Evolutionary conservation across 2,888 invertebrate species (phyloP).

Genomic region (Tenodera sinensis): DNA sequence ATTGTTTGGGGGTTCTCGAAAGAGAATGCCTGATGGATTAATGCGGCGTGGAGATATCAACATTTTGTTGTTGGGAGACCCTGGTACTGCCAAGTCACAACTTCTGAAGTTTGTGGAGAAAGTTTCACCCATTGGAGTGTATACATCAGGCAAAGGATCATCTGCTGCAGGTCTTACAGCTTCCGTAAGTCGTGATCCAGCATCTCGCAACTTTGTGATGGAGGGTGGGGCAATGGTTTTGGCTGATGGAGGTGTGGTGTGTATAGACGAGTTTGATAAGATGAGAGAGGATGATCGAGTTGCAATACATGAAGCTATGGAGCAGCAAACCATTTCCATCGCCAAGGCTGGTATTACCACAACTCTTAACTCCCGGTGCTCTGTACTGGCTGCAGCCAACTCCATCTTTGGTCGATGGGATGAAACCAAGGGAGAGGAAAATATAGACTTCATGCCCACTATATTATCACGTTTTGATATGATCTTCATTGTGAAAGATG

Average conservation of each 20-base stretch:
- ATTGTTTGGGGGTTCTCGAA: slow-evolving; percentile 88
- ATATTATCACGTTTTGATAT: slow-evolving; percentile 98
- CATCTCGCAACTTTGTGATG: slow-evolving; percentile 90
- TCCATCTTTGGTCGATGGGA: slow-evolving; percentile 99
- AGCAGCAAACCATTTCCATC: slow-evolving; percentile 99
- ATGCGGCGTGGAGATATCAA: slow-evolving; percentile 96
- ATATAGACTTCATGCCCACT: slow-evolving; percentile 99
- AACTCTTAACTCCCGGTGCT: slow-evolving; percentile 95
- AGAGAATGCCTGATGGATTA: slow-evolving; percentile 90
- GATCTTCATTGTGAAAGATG: slow-evolving; percentile 99
- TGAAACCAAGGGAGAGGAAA: slow-evolving; percentile 94
- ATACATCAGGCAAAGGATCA: slow-evolving; percentile 99
- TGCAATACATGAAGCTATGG: slow-evolving; percentile 99
- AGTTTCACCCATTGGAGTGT: slow-evolving; percentile 90
- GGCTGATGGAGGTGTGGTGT: slow-evolving; percentile 98
- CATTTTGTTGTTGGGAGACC: slow-evolving; percentile 90
- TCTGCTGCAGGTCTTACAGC: slow-evolving; percentile 99
- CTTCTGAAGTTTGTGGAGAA: slow-evolving; percentile 95
- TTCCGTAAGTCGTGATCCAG: slow-evolving; percentile 91
- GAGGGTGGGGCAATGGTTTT: slow-evolving; percentile 99
- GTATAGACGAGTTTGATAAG: slow-evolving; percentile 99
- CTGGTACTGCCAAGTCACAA: slow-evolving; percentile 99
- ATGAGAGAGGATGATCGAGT: slow-evolving; percentile 99
- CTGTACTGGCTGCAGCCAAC: slow-evolving; percentile 98
- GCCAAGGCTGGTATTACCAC: slow-evolving; percentile 99